These are phyloP conservation scores for Drepana falcataria DNA, from an alignment of 2,888 invertebrate species.

Conservation along the genomic window DNA sequence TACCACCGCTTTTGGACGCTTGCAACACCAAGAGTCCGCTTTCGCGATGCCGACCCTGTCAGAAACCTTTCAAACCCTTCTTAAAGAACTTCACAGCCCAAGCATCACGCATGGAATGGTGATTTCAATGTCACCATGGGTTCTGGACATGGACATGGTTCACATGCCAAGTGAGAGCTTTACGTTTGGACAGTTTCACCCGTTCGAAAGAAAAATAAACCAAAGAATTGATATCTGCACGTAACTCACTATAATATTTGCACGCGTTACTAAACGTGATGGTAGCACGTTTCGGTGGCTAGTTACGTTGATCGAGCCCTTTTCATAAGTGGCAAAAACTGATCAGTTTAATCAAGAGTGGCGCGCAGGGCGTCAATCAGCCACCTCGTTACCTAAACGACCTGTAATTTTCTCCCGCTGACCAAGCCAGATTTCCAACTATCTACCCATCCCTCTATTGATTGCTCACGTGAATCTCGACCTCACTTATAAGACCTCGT, in stretches of 20 bases:
- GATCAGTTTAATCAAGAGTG: constrained; percentile 71
- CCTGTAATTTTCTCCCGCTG: constrained; percentile 68
- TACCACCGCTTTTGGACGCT: too few relatives aligned
- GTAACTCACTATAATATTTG: neutral
- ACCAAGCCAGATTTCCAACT: constrained; percentile 61
- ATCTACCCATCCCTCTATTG: constrained; percentile 35
- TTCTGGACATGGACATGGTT: too few relatives aligned
- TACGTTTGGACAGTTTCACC: too few relatives aligned
- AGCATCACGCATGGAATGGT: too few relatives aligned
- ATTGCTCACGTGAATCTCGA: constrained; percentile 11
- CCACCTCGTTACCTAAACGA: constrained; percentile 68
- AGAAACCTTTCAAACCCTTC: too few relatives aligned
- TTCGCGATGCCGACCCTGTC: too few relatives aligned
- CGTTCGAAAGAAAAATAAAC: too few relatives aligned
- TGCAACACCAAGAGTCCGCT: too few relatives aligned
- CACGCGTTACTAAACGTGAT: neutral
- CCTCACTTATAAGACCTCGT: neutral
- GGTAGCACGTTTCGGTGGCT: constrained; percentile 37
- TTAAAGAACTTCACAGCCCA: too few relatives aligned
- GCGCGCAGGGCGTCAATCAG: constrained; percentile 61
- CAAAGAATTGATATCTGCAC: neutral
- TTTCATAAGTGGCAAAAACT: constrained; percentile 66
- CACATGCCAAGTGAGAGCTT: too few relatives aligned
- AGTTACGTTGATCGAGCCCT: constrained; percentile 56
- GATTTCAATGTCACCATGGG: too few relatives aligned